These are phyloP conservation scores for Larimichthys crocea DNA, from an alignment of 2,113 vertebrate genomes.

Conservation along the genomic window DNA sequence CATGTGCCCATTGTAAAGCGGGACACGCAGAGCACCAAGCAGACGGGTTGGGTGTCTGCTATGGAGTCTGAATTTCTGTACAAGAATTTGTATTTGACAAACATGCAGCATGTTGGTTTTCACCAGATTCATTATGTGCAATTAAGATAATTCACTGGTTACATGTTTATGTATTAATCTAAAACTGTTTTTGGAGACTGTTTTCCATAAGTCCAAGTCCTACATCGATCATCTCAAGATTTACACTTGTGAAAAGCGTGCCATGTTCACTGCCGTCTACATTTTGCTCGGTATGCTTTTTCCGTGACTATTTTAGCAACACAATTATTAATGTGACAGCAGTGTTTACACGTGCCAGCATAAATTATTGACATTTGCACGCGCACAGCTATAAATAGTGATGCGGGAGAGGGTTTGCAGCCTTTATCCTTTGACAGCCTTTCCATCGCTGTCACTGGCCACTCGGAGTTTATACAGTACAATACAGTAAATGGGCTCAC, in stretches of 20 bases:
- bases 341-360: conserved; percentile 75
- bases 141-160: conserved; percentile 37
- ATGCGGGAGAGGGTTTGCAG: conserved; percentile 48
- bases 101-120: conserved; percentile 42
- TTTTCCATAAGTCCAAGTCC: not conserved
- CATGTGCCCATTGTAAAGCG: conserved; percentile 79
- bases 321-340: conserved; percentile 78
- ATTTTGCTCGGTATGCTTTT: conserved; percentile 51
- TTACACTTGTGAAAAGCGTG: conserved; percentile 6
- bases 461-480: conserved; percentile 37
- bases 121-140: conserved; percentile 21
- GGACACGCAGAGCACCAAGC: conserved; percentile 73
- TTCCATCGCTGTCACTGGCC: conserved; percentile 62
- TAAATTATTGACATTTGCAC: conserved; percentile 80
- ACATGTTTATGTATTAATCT: not conserved
- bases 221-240: not conserved
- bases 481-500: conserved; percentile 26
- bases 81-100: conserved; percentile 75
- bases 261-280: conserved; percentile 3
- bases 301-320: conserved; percentile 62
- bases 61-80: conserved; percentile 78
- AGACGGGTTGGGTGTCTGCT: conserved; percentile 67
- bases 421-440: conserved; percentile 61
- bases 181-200: not conserved
- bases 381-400: conserved; percentile 74